Evolutionary conservation across 2,113 vertebrate genomes (phyloP).

Genomic region (Nesogale talazaci): DNA sequence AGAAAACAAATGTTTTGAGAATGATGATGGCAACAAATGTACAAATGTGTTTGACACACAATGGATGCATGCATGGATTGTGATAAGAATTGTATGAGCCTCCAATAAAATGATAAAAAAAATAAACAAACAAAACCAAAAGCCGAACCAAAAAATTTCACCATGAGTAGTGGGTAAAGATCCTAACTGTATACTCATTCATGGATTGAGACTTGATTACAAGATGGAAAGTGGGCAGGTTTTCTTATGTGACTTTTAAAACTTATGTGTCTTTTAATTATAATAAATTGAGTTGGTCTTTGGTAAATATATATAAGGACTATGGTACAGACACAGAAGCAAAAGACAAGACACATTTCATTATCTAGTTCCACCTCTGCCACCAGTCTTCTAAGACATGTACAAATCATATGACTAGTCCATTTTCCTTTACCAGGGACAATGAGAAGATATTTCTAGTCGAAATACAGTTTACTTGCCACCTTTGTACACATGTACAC

Average conservation of each 20-base stretch:
- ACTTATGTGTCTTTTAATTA: neutral
- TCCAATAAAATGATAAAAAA: no score
- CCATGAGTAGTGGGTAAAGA: neutral
- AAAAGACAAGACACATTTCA: neutral
- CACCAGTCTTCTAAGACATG: neutral
- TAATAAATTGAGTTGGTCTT: neutral
- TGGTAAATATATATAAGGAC: neutral
- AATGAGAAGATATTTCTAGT: neutral
- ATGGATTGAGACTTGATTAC: neutral
- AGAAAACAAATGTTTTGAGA: no score
- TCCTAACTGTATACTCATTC: neutral
- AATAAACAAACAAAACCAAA: no score
- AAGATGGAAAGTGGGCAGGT: neutral
- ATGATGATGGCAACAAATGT: no score
- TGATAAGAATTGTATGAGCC: no score
- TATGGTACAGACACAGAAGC: neutral
- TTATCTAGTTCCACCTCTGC: neutral
- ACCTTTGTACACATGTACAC: neutral
- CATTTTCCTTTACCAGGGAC: neutral
- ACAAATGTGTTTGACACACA: no score
- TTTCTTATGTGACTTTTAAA: slow-evolving; percentile 13
- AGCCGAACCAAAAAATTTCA: no score
- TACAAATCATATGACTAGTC: neutral
- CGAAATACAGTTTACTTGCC: neutral
- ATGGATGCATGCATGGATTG: no score